Conservation (phyloP, 2,113 vertebrate genomes). For the Cheirogaleus medius region DNA sequence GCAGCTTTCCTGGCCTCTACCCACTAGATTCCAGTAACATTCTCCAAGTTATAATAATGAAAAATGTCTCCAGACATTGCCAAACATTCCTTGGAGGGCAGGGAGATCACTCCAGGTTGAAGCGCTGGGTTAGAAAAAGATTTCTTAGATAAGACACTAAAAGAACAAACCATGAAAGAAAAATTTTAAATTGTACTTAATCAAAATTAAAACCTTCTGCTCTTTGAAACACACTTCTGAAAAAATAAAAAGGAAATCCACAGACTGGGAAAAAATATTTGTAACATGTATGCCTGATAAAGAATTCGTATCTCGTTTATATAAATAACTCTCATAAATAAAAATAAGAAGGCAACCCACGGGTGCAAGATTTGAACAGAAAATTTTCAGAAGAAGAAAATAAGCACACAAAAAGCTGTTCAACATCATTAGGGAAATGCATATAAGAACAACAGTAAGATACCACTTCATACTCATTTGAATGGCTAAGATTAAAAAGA, state of each 20-base stretch:
- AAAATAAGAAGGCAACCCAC: background rate
- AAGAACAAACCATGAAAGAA: background rate
- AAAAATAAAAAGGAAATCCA: background rate
- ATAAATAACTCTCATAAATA: background rate
- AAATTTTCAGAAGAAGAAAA: background rate
- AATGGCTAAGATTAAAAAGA: background rate
- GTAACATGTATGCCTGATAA: background rate
- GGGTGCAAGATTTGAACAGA: background rate
- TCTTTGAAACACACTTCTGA: background rate
- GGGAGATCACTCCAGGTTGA: background rate
- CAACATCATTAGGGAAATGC: background rate
- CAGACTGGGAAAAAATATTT: background rate
- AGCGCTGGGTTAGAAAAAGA: background rate
- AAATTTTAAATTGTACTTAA: background rate
- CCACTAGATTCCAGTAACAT: background rate
- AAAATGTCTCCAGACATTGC: background rate
- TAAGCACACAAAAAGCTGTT: background rate
- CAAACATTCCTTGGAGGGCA: background rate
- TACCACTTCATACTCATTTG: background rate
- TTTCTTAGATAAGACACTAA: background rate
- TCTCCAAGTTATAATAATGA: background rate
- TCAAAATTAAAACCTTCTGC: background rate
- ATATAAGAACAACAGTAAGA: background rate
- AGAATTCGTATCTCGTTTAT: background rate
- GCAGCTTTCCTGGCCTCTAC: background rate